phyloP scores from a whole-genome alignment of 2,797 vertebrate species.

The Gymnothorax reevesii region DNA sequence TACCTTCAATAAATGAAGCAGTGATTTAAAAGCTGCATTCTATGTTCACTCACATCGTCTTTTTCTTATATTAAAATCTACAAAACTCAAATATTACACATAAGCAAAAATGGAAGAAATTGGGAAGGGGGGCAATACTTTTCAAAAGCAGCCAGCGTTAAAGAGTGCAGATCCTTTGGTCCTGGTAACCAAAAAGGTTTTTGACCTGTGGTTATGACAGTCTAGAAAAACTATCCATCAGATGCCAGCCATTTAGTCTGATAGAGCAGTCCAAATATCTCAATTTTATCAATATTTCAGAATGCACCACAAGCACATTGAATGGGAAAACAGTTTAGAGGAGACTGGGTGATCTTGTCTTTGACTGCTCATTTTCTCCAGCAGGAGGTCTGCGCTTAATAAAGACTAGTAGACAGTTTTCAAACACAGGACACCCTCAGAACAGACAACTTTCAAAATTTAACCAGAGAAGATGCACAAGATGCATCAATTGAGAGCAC shows the following conservation, averaged over 20 bases:
- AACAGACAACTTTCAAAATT: neutral
- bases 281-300: neutral
- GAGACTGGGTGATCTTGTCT: neutral
- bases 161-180: neutral
- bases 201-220: neutral
- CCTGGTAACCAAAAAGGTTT: neutral
- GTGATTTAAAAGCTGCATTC: too few species aligned
- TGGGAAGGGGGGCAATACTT: neutral
- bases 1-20: too few species aligned
- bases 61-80: too few species aligned
- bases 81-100: too few species aligned
- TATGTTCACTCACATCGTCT: too few species aligned
- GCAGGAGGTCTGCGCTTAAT: neutral
- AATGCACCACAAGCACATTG: neutral
- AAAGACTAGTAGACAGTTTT: neutral
- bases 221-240: neutral
- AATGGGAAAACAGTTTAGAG: neutral
- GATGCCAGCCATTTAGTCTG: neutral
- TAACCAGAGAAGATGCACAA: too few species aligned
- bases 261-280: neutral
- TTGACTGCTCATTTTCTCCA: neutral
- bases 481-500: too few species aligned
- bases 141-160: neutral
- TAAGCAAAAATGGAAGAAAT: too few species aligned
- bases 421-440: neutral